These are phyloP conservation scores for Lasaia peninsularis DNA, from an alignment of 1,140 invertebrate genomes.

Conservation along the genomic window DNA sequence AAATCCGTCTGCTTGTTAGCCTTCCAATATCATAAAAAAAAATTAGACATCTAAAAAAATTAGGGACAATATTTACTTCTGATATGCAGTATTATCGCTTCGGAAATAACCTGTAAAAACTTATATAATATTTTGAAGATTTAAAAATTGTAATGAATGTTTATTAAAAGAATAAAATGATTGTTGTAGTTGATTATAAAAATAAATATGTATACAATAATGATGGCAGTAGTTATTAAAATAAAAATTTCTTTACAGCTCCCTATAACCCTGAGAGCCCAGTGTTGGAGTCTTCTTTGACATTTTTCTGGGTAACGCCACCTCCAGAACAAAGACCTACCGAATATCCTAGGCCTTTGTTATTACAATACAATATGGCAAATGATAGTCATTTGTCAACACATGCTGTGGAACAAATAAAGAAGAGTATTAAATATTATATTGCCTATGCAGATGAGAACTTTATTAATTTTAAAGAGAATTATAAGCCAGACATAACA, in stretches of 20 bases:
- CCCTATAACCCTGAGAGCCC: slow-evolving; percentile 90
- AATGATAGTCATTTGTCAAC: slow-evolving; percentile 90
- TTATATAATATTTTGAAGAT: too few relatives aligned
- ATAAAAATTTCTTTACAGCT: slow-evolving; percentile 78
- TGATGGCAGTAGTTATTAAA: background rate
- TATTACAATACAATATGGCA: slow-evolving; percentile 89
- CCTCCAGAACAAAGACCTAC: slow-evolving; percentile 93
- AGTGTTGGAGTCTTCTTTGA: slow-evolving; percentile 87
- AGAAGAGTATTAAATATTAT: slow-evolving; percentile 91
- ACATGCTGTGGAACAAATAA: slow-evolving; percentile 91
- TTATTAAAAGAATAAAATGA: too few relatives aligned
- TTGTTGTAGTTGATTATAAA: too few relatives aligned
- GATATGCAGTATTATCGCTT: too few relatives aligned
- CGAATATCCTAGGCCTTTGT: slow-evolving; percentile 94
- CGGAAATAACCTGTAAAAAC: too few relatives aligned
- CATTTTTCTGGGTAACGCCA: slow-evolving; percentile 96
- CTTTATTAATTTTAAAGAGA: slow-evolving; percentile 86
- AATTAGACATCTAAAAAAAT: too few relatives aligned
- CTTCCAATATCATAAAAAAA: too few relatives aligned
- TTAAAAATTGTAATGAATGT: too few relatives aligned
- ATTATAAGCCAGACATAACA: slow-evolving; percentile 84
- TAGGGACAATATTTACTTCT: too few relatives aligned
- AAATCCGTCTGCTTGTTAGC: too few relatives aligned
- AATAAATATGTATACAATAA: too few relatives aligned
- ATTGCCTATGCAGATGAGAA: slow-evolving; percentile 83